Evolutionary conservation across 1,140 invertebrate genomes (phyloP), one percentile per base, ranked within the genome.

Genomic region (Pseudomyrmex flavicornis): DNA sequence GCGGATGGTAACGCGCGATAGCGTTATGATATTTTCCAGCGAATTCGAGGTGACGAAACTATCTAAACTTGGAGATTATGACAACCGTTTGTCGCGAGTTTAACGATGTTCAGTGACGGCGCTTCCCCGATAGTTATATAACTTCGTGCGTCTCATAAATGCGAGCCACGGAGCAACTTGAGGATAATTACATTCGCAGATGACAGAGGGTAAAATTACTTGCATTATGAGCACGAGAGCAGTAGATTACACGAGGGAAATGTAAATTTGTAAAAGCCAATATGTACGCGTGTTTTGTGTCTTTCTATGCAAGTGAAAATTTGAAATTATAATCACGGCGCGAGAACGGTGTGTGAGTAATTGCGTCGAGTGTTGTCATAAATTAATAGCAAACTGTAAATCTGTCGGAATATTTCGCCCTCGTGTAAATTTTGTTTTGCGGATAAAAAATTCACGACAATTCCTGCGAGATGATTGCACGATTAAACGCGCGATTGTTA

Each of bases 171-270:
- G 72, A 76, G 79, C 77, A 82, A 85, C 54, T 83, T 74, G 66
- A 63, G 68, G 83, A 88, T 84, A 87, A 90, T 88, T 88, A 70
- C 79, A 85, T 82, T 73, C 62, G 80, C 66, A 80, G 84, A 74
- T 83, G 76, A 85, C 77, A 87, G 82, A 85, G 73, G 59, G 61
- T 74, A 85, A 90, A 89, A 89, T 86, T 89, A 88, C 79, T 84
- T 85, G 82, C 82, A 84, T 89, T 85, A 86, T 77, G 61, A 80
- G 62, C 73, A 76, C 56, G 70, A 70, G 75, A 79, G 20, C 84
- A 79, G 85, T 79, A 79, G 80, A 84, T 84, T 79, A 70, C 48
- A 66, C 80, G 59, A 48, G 58, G 61, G 56, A 84, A 76, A 84
- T 79, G 85, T 66, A 84, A 84, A 86, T 86, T 86, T 72, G 68